These are phyloP conservation scores for Drosophila tristis DNA, from an alignment of 1,140 invertebrate species.

Conservation along the genomic window DNA sequence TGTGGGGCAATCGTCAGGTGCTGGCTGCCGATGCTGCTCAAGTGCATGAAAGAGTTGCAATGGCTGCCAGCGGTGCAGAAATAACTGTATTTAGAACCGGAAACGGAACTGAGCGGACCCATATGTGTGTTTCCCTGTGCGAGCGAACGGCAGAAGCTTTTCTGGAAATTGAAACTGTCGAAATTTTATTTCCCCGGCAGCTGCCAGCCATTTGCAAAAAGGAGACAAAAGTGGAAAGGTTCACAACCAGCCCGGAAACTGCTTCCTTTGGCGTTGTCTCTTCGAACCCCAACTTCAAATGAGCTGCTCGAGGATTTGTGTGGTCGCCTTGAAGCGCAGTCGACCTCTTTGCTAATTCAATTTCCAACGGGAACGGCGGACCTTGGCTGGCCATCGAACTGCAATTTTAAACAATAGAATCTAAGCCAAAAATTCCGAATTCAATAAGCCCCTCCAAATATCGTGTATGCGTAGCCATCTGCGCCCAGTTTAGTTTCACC, in stretches of 20 bases:
- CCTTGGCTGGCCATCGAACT: not conserved
- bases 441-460: slow-evolving; percentile 24
- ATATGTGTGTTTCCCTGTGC: slow-evolving; percentile 22
- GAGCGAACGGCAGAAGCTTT: slow-evolving; percentile 29
- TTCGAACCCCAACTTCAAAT: slow-evolving; percentile 30
- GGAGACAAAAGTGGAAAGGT: slow-evolving; percentile 13
- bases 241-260: not conserved
- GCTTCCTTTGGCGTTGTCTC: slow-evolving; percentile 7
- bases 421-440: slow-evolving; percentile 26
- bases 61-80: slow-evolving; percentile 54
- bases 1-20: slow-evolving; percentile 34
- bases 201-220: slow-evolving; percentile 29
- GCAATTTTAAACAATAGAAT: not conserved
- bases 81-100: slow-evolving; percentile 68
- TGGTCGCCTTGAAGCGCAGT: not conserved
- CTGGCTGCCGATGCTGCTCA: slow-evolving; percentile 39
- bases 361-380: slow-evolving; percentile 1
- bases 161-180: slow-evolving; percentile 54
- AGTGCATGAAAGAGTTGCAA: slow-evolving; percentile 63
- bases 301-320: not conserved
- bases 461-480: slow-evolving; percentile 21
- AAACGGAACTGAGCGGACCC: slow-evolving; percentile 58
- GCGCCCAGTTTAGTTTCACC: not conserved
- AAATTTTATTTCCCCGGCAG: slow-evolving; percentile 41
- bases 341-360: slow-evolving; percentile 16